phyloP scores from a whole-genome alignment of 1,140 invertebrate genomes.

The Cydia fagiglandana region DNA sequence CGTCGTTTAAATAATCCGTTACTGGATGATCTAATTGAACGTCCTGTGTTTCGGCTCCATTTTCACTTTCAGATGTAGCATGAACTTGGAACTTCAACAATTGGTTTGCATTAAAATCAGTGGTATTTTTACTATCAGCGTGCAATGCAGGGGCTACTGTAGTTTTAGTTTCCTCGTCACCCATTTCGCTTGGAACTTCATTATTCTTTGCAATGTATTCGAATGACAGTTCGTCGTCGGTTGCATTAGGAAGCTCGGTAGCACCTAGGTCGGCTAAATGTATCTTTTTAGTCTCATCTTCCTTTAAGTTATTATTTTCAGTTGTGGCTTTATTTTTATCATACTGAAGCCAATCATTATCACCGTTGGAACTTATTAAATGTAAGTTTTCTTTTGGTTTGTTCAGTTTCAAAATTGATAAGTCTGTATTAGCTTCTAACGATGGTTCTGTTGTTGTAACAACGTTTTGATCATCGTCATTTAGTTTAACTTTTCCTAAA shows the following conservation, averaged over 20 bases:
- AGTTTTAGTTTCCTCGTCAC: slow-evolving; percentile 34
- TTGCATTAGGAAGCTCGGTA: slow-evolving; percentile 44
- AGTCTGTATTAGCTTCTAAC: slow-evolving; percentile 56
- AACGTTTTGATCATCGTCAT: not conserved
- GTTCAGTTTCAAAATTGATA: not conserved
- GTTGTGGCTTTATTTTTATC: slow-evolving; percentile 44
- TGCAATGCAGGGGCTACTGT: slow-evolving; percentile 43
- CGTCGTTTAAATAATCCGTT: not conserved
- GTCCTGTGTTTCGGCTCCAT: not conserved
- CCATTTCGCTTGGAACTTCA: slow-evolving; percentile 36
- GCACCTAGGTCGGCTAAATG: slow-evolving; percentile 49
- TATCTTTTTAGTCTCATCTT: slow-evolving; percentile 40
- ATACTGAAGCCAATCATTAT: slow-evolving; percentile 15
- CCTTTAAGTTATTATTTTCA: slow-evolving; percentile 42
- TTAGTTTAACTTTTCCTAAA: slow-evolving; percentile 12
- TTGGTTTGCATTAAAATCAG: not conserved
- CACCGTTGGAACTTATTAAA: not conserved
- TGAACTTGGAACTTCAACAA: not conserved
- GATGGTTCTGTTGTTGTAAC: slow-evolving; percentile 46
- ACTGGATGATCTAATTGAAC: not conserved
- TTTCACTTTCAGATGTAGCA: slow-evolving; percentile 37
- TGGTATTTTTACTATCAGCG: not conserved
- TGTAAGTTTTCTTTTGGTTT: not conserved
- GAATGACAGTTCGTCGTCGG: slow-evolving; percentile 54
- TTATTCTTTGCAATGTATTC: slow-evolving; percentile 42